Evolutionary conservation across 2,113 vertebrate genomes (phyloP).

Genomic region (Silurus glanis): DNA sequence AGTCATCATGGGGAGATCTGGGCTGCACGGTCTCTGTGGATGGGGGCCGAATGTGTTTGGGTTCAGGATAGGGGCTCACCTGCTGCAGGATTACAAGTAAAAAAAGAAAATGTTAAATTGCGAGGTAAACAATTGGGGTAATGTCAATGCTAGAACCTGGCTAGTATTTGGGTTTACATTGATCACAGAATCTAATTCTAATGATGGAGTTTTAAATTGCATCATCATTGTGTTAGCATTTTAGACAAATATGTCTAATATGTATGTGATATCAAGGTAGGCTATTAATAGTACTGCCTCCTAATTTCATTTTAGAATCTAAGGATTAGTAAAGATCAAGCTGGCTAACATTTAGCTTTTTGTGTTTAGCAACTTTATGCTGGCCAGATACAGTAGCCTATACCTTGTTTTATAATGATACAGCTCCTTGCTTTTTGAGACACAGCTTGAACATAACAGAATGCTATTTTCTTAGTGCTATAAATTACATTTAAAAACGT

Average conservation of each 20-base stretch:
- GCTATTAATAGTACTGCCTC: neutral
- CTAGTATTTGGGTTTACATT: neutral
- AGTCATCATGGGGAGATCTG: conserved; percentile 92
- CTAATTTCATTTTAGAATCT: neutral
- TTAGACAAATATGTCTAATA: neutral
- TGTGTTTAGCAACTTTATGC: neutral
- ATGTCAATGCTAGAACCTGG: neutral
- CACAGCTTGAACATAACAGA: neutral
- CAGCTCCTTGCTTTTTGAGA: neutral
- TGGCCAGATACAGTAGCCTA: neutral
- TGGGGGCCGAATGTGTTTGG: conserved; percentile 89
- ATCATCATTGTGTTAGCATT: neutral
- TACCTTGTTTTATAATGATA: neutral
- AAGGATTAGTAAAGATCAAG: neutral
- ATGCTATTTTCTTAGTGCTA: neutral
- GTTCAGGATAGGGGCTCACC: conserved; percentile 92
- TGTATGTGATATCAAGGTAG: neutral
- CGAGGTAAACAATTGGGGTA: neutral
- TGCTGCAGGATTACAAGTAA: conserved; percentile 54
- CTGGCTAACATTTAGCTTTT: neutral
- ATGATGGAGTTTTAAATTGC: neutral
- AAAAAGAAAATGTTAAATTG: neutral
- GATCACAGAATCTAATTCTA: neutral
- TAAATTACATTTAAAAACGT: neutral
- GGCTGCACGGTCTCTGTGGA: conserved; percentile 96